phyloP scores from a whole-genome alignment of 2,888 invertebrate genomes.

The Tortricodes alternella region DNA sequence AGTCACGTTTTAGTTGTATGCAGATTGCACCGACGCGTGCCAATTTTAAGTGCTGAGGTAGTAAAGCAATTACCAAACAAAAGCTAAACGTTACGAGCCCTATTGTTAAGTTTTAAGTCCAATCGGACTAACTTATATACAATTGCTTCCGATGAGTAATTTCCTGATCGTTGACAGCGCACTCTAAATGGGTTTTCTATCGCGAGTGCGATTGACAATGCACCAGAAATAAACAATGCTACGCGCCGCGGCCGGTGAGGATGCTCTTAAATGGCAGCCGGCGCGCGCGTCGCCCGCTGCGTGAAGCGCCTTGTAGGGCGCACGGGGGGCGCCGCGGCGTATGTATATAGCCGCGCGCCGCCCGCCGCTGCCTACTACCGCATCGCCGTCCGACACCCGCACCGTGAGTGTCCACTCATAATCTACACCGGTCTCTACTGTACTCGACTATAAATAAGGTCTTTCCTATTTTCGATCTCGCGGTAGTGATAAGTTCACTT shows the following conservation, averaged over 20 bases:
- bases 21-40: not conserved
- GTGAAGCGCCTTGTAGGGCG: slow-evolving; percentile 30
- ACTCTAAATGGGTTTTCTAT: slow-evolving; percentile 10
- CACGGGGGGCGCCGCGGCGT: slow-evolving; percentile 31
- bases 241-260: slow-evolving; percentile 33
- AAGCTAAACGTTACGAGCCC: too few relatives aligned
- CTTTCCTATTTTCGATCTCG: not conserved
- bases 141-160: not conserved
- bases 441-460: not conserved
- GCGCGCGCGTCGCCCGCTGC: slow-evolving; percentile 21
- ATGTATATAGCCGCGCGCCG: slow-evolving; percentile 38
- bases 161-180: not conserved
- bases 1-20: not conserved
- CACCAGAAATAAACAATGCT: slow-evolving; percentile 28
- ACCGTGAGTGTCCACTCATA: slow-evolving; percentile 40
- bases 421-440: not conserved
- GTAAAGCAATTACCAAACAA: not conserved
- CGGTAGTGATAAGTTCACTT: not conserved
- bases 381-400: slow-evolving; percentile 39
- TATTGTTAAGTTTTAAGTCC: too few relatives aligned
- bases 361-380: slow-evolving; percentile 38
- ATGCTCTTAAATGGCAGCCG: slow-evolving; percentile 57
- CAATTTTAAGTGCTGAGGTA: not conserved
- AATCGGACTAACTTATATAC: too few relatives aligned
- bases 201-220: slow-evolving; percentile 27